Evolutionary conservation across 2,113 vertebrate species (phyloP).

Genomic region (Butorides virescens): DNA sequence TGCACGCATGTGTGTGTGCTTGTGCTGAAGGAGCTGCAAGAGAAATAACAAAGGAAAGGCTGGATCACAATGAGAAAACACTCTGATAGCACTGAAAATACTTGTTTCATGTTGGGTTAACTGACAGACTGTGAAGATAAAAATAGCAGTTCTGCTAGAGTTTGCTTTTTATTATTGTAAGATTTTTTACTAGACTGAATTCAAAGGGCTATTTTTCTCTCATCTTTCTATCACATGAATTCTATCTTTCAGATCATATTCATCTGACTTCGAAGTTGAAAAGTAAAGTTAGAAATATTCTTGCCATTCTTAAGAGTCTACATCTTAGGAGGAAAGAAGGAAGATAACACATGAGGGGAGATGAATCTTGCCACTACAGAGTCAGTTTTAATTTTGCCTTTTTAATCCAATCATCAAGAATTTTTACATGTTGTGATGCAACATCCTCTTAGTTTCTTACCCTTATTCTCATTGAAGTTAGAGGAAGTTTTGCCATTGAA

Average conservation of each 20-base stretch:
- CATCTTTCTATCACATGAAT: not conserved
- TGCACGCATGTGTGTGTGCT: not conserved
- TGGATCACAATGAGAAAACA: not conserved
- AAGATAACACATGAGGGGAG: not conserved
- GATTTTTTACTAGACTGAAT: not conserved
- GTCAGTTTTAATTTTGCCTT: not conserved
- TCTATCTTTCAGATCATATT: not conserved
- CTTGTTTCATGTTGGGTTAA: not conserved
- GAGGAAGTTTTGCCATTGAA: not conserved
- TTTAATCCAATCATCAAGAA: not conserved
- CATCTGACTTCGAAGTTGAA: not conserved
- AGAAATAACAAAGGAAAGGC: not conserved
- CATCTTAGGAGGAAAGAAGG: not conserved
- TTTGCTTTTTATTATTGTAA: not conserved
- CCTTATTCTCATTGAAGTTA: not conserved
- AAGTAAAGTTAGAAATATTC: not conserved
- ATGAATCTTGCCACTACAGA: not conserved
- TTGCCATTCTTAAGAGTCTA: not conserved
- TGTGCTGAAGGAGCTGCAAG: not conserved
- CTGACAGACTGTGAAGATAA: not conserved
- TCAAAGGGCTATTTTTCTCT: constrained; percentile 5
- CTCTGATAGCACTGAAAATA: not conserved
- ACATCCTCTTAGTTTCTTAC: not conserved
- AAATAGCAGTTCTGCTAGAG: not conserved
- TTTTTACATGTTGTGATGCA: not conserved